A percentile compares a stretch with the other conserved stretches of the same genome.
Conservation (phyloP, 2,888 invertebrate species). For the Conomelus anceps region DNA sequence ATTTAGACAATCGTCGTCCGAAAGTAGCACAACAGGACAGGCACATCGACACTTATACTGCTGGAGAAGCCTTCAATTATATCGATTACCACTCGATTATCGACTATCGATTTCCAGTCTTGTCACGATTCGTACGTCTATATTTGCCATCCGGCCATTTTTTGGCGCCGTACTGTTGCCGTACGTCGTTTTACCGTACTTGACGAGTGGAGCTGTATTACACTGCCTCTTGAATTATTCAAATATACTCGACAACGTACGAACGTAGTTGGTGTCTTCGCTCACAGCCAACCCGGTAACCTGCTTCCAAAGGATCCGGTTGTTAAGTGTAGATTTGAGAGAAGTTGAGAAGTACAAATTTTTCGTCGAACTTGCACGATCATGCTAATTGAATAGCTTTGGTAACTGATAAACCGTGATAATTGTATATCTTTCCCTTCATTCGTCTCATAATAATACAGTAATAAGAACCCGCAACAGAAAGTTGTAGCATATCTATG, state of each 20-base stretch:
- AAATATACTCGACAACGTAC: too few species aligned
- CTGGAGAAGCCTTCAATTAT: neutral
- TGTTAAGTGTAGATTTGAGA: neutral
- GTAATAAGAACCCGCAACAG: neutral
- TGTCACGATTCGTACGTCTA: neutral
- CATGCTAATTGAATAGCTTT: neutral
- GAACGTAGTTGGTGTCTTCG: neutral
- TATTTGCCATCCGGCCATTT: neutral
- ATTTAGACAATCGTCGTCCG: too few species aligned
- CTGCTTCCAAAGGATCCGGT: neutral
- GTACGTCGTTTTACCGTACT: too few species aligned
- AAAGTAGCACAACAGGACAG: neutral
- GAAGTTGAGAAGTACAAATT: neutral
- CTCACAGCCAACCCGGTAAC: neutral
- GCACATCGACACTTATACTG: neutral
- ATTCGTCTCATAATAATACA: too few species aligned
- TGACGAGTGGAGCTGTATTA: neutral
- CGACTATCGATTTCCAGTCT: neutral
- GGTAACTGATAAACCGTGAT: neutral
- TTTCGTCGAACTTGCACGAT: neutral
- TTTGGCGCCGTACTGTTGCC: neutral
- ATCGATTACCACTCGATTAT: neutral
- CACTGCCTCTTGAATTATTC: neutral
- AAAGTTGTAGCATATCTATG: too few species aligned
- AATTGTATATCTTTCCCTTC: neutral